Conservation (phyloP, 2,797 vertebrate species). For the Pristis pectinata region DNA sequence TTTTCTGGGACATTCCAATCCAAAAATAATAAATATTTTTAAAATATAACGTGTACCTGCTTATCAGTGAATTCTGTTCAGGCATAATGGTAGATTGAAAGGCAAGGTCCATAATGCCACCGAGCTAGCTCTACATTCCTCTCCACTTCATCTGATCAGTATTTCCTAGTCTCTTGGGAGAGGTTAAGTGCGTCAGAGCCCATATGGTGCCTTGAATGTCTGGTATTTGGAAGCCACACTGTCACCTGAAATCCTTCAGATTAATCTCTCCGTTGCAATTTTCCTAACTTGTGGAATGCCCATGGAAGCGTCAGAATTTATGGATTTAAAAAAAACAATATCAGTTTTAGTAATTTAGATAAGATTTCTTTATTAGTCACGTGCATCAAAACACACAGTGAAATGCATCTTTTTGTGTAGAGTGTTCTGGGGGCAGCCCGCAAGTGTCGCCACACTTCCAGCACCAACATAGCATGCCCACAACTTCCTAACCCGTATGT, state of each 20-base stretch:
- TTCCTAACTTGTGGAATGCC: too few species aligned
- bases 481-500: too few species aligned
- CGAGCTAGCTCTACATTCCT: not conserved
- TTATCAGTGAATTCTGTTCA: not conserved
- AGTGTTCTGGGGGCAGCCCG: too few species aligned
- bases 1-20: not conserved
- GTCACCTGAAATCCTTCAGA: not conserved
- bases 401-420: too few species aligned
- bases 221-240: not conserved
- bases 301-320: too few species aligned
- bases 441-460: too few species aligned
- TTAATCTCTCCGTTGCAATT: not conserved
- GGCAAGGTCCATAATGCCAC: not conserved
- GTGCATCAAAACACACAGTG: too few species aligned
- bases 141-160: not conserved
- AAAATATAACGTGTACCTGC: not conserved
- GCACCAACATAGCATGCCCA: too few species aligned
- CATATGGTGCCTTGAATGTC: not conserved
- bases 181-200: not conserved
- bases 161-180: not conserved
- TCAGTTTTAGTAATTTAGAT: too few species aligned
- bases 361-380: too few species aligned
- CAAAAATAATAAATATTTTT: conserved; percentile 16
- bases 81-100: not conserved
- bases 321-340: too few species aligned